phyloP scores from a whole-genome alignment of 2,888 invertebrate species.

The Tachina fera region DNA sequence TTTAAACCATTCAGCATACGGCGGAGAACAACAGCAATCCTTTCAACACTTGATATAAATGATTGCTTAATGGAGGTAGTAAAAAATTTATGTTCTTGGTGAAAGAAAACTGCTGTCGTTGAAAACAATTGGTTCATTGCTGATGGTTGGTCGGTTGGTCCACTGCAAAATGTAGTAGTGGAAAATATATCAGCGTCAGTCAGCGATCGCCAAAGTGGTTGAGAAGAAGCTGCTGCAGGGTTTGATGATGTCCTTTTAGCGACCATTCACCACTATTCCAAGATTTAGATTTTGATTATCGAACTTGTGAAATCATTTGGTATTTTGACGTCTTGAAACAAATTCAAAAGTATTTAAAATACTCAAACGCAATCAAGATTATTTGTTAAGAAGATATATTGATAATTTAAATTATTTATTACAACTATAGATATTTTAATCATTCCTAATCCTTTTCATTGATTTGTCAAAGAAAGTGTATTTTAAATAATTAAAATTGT shows the following conservation, averaged over 20 bases:
- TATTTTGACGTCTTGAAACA: too few species aligned
- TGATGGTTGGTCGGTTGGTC: neutral
- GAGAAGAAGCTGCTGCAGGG: neutral
- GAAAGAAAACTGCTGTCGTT: slow-evolving; percentile 36
- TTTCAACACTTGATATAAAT: slow-evolving; percentile 38
- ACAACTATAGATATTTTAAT: too few species aligned
- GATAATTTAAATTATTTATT: too few species aligned
- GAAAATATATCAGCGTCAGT: neutral
- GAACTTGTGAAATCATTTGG: too few species aligned
- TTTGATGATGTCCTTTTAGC: neutral
- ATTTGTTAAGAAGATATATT: too few species aligned
- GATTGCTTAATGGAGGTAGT: slow-evolving; percentile 37
- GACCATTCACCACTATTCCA: neutral
- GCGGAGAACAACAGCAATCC: slow-evolving; percentile 36
- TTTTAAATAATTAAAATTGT: too few species aligned
- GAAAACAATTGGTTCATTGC: slow-evolving; percentile 41
- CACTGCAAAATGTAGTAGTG: neutral
- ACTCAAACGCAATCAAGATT: too few species aligned
- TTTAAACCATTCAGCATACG: slow-evolving; percentile 15
- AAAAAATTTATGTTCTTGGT: slow-evolving; percentile 14
- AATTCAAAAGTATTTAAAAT: too few species aligned
- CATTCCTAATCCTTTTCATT: too few species aligned
- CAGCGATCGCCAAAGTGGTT: neutral
- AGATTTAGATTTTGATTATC: too few species aligned
- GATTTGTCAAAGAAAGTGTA: too few species aligned